Evolutionary conservation across 1,140 invertebrate species (phyloP).

Genomic region (Drosophila obscura): DNA sequence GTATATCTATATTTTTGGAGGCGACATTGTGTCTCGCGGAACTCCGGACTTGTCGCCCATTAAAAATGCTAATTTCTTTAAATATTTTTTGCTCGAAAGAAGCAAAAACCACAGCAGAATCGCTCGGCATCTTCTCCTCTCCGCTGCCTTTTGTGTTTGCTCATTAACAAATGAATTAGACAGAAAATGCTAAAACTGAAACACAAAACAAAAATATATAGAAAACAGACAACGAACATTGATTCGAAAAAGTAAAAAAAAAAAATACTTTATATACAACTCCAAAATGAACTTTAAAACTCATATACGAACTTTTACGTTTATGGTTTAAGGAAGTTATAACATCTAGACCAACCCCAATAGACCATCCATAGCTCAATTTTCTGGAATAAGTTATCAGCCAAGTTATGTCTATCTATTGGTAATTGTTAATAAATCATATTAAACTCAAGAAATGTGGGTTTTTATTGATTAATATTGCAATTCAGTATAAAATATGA

Average conservation of each 20-base stretch:
- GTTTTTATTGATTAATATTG: no score
- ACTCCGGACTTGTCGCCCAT: slow-evolving; percentile 53
- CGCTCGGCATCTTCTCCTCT: slow-evolving; percentile 6
- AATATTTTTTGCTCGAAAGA: slow-evolving; percentile 41
- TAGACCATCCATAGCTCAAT: no score
- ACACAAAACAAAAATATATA: slow-evolving; percentile 18
- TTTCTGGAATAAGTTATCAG: no score
- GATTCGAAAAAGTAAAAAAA: slow-evolving; percentile 1
- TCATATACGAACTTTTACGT: no score
- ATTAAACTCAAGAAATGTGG: no score
- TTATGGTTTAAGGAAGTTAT: neutral
- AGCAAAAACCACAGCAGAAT: slow-evolving; percentile 22
- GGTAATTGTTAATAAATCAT: no score
- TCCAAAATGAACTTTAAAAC: neutral
- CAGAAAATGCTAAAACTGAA: slow-evolving; percentile 45
- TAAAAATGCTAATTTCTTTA: slow-evolving; percentile 74
- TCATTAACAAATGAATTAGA: slow-evolving; percentile 77
- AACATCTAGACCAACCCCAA: no score
- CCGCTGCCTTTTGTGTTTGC: slow-evolving; percentile 41
- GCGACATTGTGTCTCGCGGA: slow-evolving; percentile 76
- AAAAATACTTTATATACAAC: neutral
- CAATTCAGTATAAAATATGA: neutral
- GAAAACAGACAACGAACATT: slow-evolving; percentile 1
- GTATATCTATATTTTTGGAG: slow-evolving; percentile 34
- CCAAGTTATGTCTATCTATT: no score